A percentile compares a stretch with the other conserved stretches of the same genome.
phyloP scores from a whole-genome alignment of 1,140 invertebrate genomes.

The Yoshiicerus persimilis region DNA sequence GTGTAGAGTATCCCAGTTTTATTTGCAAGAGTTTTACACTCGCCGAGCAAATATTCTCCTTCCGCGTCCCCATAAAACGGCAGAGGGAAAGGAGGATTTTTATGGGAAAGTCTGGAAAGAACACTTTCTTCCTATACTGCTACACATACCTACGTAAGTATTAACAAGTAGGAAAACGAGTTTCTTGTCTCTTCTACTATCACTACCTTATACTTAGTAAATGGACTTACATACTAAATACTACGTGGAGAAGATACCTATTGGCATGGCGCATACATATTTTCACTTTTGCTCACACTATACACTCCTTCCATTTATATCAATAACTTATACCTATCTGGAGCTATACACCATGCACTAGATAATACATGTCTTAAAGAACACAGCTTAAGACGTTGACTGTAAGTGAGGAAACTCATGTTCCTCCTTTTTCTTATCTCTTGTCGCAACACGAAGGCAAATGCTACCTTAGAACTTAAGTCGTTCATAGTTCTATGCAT shows the following conservation, averaged over 20 bases:
- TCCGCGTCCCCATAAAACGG: neutral
- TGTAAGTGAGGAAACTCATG: neutral
- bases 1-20: neutral
- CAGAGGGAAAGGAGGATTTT: neutral
- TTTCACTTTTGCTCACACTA: neutral
- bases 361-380: neutral
- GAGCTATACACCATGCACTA: neutral
- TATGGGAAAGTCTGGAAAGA: neutral
- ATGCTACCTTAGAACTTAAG: neutral
- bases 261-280: no score
- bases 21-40: conserved; percentile 12
- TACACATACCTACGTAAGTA: neutral
- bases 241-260: neutral
- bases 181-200: neutral
- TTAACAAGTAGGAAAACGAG: neutral
- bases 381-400: neutral
- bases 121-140: neutral
- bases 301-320: no score
- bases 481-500: neutral
- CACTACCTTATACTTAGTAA: no score
- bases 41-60: neutral
- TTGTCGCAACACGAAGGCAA: neutral
- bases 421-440: conserved; percentile 1
- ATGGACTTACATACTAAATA: neutral
- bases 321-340: neutral